phyloP scores from a whole-genome alignment of 2,797 vertebrate species.

The Sebastes matsubarae region DNA sequence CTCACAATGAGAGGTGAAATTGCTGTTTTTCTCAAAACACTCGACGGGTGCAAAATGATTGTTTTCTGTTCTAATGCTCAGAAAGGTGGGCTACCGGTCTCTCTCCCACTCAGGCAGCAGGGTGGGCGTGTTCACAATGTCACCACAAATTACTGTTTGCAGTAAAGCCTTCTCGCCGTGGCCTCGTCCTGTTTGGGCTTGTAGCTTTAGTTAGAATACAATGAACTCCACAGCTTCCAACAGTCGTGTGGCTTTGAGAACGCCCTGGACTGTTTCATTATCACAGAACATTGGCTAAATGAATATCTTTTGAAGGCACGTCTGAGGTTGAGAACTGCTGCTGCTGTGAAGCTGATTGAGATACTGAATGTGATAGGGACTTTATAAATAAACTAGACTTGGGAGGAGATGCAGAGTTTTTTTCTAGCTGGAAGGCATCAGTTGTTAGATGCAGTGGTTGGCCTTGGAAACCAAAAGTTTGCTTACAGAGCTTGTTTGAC shows the following conservation, averaged over 20 bases:
- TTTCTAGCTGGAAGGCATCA: conserved; percentile 9
- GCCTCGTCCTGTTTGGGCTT: conserved; percentile 1
- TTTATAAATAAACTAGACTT: background rate
- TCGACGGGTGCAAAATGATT: background rate
- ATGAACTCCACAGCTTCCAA: conserved; percentile 36
- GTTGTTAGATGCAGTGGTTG: conserved; percentile 28
- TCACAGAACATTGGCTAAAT: background rate
- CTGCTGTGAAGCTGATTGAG: background rate
- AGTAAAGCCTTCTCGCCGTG: background rate
- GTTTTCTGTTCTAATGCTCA: conserved; percentile 19
- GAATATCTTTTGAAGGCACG: background rate
- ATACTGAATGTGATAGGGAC: background rate
- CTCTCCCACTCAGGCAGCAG: background rate
- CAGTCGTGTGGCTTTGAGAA: background rate
- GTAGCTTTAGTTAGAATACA: conserved; percentile 10
- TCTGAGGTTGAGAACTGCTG: background rate
- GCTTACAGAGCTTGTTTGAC: conserved; percentile 14
- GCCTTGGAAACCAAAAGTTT: conserved; percentile 38
- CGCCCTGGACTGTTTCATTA: background rate
- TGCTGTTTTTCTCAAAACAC: background rate
- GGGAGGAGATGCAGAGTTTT: background rate
- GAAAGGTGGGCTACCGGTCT: background rate
- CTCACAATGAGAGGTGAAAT: background rate
- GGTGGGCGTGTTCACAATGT: conserved; percentile 14
- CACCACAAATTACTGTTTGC: conserved; percentile 49